phyloP scores from a whole-genome alignment of 2,797 vertebrate species.

The Sebastes itinus region DNA sequence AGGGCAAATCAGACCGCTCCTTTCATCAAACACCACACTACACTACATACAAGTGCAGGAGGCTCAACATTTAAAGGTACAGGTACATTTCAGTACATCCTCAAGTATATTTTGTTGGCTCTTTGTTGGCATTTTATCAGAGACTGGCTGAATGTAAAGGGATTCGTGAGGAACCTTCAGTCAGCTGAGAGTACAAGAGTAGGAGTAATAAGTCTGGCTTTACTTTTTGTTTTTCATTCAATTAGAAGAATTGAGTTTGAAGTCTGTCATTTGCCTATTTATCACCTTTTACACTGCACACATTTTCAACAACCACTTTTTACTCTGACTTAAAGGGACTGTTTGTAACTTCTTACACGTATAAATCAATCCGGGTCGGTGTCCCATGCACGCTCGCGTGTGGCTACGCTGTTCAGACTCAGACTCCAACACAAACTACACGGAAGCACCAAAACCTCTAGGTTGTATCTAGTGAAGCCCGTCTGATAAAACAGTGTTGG shows the following conservation, averaged over 20 bases:
- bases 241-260: not conserved
- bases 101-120: not conserved
- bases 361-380: too few species aligned
- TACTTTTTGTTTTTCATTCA: not conserved
- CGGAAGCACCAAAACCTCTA: too few species aligned
- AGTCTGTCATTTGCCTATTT: not conserved
- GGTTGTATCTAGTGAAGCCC: too few species aligned
- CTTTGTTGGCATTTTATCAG: not conserved
- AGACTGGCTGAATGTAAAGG: not conserved
- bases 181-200: not conserved
- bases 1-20: conserved; percentile 48
- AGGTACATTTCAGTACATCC: not conserved
- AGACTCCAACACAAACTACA: too few species aligned
- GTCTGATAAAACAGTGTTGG: too few species aligned
- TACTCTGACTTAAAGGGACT: not conserved
- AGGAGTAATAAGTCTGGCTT: not conserved
- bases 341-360: too few species aligned
- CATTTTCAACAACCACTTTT: not conserved
- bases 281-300: not conserved
- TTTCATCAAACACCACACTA: conserved; percentile 3
- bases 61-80: not conserved
- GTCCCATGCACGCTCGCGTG: too few species aligned
- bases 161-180: not conserved
- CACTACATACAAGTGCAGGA: not conserved
- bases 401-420: too few species aligned